Base-by-base conservation (phyloP, 2,797 vertebrate species). In the Amazona finschi region DNA sequence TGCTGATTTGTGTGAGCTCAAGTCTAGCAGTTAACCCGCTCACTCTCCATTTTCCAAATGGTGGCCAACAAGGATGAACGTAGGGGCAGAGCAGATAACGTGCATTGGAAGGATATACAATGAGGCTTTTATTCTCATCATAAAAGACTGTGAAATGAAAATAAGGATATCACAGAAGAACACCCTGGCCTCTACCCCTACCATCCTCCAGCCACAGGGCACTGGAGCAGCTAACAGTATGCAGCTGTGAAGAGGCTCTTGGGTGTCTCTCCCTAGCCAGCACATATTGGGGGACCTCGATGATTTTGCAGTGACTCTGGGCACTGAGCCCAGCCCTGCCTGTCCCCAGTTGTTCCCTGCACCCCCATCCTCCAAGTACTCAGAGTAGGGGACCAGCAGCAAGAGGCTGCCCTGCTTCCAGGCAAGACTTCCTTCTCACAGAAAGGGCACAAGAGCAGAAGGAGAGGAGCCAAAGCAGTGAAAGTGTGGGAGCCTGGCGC, bases 81-180 rank as follows among this genome's bases (percentile, higher is more conserved):
- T 33, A 8, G 8, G 8, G 11, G 25, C 21, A 94, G n/a, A 57
- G 38, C n/a, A 84, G 62, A 36, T 41, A 77, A 66, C 5, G 15
- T 10, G 4, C 33, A 80, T 46, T 50, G 46, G 38, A 85, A 25
- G 38, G 41, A 85, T 66, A 92, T 28, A 71, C 5, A 89, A 61
- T 3, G 8, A 79, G 25, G 43, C 14, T 90, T 87, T 82, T 70
- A 50, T 44, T 87, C 31, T 66, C 31, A 80, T 49, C 20, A 31
- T 55, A 94, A 85, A 47, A 91, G 81, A 66, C 11, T 78, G 77
- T 18, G 91, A 90, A 81, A 79, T 20, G 20, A 86, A 94, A 65
- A 49, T n/a, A 69, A 58, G 33, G 31, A 55, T 79, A 7, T 27
- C 19, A 17, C 14, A 20, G 74, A 58, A 55, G 20, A 87, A 73